phyloP scores from a whole-genome alignment of 1,140 invertebrate species.

The Anagrus nilaparvatae region DNA sequence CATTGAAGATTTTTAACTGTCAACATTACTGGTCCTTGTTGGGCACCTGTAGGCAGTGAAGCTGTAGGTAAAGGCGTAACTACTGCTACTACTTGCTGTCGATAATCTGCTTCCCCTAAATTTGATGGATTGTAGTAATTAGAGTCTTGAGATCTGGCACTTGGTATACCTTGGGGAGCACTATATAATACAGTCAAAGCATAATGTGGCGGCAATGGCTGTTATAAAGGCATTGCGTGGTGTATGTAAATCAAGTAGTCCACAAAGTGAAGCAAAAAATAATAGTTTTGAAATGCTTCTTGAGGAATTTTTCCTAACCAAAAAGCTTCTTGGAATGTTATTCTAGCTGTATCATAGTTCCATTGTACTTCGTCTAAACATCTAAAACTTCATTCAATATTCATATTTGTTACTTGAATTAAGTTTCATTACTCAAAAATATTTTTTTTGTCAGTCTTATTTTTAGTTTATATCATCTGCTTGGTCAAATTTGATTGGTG shows the following conservation, averaged over 20 bases:
- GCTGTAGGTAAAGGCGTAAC: conserved; percentile 84
- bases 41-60: conserved; percentile 61
- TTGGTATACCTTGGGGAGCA: conserved; percentile 42
- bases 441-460: too few relatives aligned
- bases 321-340: conserved; percentile 68
- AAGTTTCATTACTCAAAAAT: too few relatives aligned
- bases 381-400: conserved; percentile 69
- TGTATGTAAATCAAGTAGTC: conserved; percentile 57
- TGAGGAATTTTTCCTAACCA: conserved; percentile 65
- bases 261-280: conserved; percentile 72
- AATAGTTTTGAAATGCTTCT: conserved; percentile 75
- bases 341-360: conserved; percentile 65
- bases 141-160: conserved; percentile 21
- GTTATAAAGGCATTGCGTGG: conserved; percentile 88
- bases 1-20: conserved; percentile 96
- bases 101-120: conserved; percentile 52
- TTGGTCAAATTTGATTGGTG: too few relatives aligned
- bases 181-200: conserved; percentile 76
- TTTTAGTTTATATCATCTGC: too few relatives aligned
- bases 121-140: conserved; percentile 44
- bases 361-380: conserved; percentile 80
- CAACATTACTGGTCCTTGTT: conserved; percentile 94
- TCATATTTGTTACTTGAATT: conserved; percentile 72
- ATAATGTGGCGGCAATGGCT: conserved; percentile 87
- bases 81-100: conserved; percentile 88